phyloP scores from a whole-genome alignment of 2,888 invertebrate genomes.

The Pilophorus perplexus region DNA sequence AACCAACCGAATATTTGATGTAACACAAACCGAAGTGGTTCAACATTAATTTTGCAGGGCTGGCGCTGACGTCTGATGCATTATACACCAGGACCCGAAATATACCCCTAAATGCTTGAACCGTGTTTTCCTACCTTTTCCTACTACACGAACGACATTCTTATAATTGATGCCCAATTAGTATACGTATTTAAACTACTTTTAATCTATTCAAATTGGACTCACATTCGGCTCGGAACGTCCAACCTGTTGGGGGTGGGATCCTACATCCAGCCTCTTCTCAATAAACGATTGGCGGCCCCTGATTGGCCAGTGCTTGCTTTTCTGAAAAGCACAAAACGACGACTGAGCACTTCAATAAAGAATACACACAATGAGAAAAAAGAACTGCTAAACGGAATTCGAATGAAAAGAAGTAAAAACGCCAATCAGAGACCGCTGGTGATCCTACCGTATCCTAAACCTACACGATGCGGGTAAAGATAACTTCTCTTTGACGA shows the following conservation, averaged over 20 bases:
- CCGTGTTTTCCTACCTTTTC: too few relatives aligned
- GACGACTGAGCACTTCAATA: background rate
- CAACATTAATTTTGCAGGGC: too few relatives aligned
- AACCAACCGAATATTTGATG: too few relatives aligned
- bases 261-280: background rate
- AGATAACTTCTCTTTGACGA: background rate
- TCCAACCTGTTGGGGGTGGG: slow-evolving; percentile 1
- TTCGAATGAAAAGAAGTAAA: background rate
- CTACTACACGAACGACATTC: too few relatives aligned
- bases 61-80: too few relatives aligned
- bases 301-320: slow-evolving; percentile 21
- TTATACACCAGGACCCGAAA: too few relatives aligned
- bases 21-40: too few relatives aligned
- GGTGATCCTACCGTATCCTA: background rate
- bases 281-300: slow-evolving; percentile 19
- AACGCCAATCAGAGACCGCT: background rate
- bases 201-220: background rate
- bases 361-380: background rate
- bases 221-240: slow-evolving; percentile 26
- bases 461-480: background rate
- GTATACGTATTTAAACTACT: background rate
- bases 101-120: too few relatives aligned
- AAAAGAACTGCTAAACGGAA: background rate
- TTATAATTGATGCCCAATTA: background rate
- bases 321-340: slow-evolving; percentile 22